phyloP scores from a whole-genome alignment of 2,888 invertebrate genomes.

The Alcis repandata region DNA sequence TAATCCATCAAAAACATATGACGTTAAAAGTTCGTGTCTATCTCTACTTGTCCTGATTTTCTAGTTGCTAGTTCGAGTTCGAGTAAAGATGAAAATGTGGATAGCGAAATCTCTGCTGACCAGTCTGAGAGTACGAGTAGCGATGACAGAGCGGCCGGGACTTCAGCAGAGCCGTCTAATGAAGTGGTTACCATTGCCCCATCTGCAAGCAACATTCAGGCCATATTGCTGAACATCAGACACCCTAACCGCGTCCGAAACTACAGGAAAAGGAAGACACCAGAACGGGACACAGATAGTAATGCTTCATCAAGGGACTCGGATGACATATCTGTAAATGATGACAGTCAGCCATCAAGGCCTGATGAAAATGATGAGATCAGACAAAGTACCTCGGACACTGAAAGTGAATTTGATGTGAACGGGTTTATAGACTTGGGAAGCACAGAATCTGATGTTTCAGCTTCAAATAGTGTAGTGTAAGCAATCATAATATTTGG shows the following conservation, averaged over 20 bases:
- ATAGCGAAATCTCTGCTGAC: slow-evolving; percentile 80
- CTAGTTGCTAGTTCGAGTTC: slow-evolving; percentile 53
- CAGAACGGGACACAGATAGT: slow-evolving; percentile 73
- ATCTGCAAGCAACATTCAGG: slow-evolving; percentile 72
- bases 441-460: slow-evolving; percentile 56
- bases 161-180: slow-evolving; percentile 68
- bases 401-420: slow-evolving; percentile 60
- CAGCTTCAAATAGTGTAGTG: slow-evolving; percentile 57
- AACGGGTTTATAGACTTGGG: slow-evolving; percentile 59
- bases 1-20: slow-evolving; percentile 48
- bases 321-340: slow-evolving; percentile 73
- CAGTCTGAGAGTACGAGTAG: slow-evolving; percentile 82
- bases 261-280: slow-evolving; percentile 78
- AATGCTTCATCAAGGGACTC: slow-evolving; percentile 75
- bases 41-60: slow-evolving; percentile 59
- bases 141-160: slow-evolving; percentile 64
- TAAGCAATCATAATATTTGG: neutral
- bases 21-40: slow-evolving; percentile 60
- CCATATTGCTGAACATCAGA: slow-evolving; percentile 72
- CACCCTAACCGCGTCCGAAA: slow-evolving; percentile 68
- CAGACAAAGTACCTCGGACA: slow-evolving; percentile 62
- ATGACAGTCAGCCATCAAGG: slow-evolving; percentile 57
- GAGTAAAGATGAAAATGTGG: slow-evolving; percentile 75
- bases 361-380: slow-evolving; percentile 48
- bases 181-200: slow-evolving; percentile 72